Percentiles rank a stretch among this genome's conserved stretches.
These are phyloP conservation scores for Bradypodion pumilum DNA, from an alignment of 2,797 vertebrate genomes.

Conservation along the genomic window DNA sequence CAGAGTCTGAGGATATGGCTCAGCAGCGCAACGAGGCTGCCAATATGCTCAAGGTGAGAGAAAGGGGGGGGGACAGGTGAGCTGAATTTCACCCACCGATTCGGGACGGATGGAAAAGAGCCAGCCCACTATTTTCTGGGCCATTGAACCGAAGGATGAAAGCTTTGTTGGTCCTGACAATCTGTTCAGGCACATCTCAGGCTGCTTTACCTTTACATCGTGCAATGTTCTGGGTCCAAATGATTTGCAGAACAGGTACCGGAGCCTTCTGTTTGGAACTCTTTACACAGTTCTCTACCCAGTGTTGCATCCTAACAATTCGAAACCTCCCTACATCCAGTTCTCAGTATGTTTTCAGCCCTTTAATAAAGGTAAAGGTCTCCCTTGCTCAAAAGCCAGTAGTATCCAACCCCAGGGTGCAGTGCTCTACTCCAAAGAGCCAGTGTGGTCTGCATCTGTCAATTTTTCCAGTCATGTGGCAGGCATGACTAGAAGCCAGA, in stretches of 20 bases:
- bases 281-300: not conserved
- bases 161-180: not conserved
- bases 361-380: no score
- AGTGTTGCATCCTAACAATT: no score
- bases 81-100: no score
- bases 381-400: no score
- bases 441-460: no score
- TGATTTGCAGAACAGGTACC: not conserved
- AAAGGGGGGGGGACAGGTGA: not conserved
- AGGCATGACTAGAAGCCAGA: no score
- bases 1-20: constrained; percentile 85
- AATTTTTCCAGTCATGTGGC: no score
- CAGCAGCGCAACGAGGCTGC: constrained; percentile 82
- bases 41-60: constrained; percentile 81
- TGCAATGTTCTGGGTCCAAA: no score
- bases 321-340: not conserved
- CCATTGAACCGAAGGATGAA: no score
- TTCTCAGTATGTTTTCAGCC: not conserved
- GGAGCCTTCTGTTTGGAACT: not conserved
- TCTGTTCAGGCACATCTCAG: not conserved
- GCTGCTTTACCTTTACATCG: not conserved
- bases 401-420: no score
- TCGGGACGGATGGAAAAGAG: not conserved
- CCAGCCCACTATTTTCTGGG: not conserved
- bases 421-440: no score